Conservation (phyloP, 2,113 vertebrate species). For the Jaculus jaculus region DNA sequence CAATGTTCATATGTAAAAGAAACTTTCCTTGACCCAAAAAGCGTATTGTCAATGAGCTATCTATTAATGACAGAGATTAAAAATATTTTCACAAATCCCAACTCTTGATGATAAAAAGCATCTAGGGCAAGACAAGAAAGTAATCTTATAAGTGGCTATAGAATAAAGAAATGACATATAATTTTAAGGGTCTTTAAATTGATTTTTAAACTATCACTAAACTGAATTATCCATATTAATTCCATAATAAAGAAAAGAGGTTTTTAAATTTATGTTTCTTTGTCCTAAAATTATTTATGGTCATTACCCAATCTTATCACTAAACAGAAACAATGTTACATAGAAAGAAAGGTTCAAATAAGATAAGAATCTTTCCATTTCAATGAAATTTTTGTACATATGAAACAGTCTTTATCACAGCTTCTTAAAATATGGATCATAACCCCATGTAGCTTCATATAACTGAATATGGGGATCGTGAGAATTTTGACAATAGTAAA, state of each 20-base stretch:
- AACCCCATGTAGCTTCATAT: background rate
- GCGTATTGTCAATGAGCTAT: background rate
- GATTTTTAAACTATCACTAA: slow-evolving; percentile 29
- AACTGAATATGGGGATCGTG: background rate
- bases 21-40: background rate
- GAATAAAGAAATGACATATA: background rate
- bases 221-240: slow-evolving; percentile 32
- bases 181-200: slow-evolving; percentile 39
- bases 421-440: background rate
- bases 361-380: slow-evolving; percentile 21
- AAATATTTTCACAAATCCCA: background rate
- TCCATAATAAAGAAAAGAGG: no score
- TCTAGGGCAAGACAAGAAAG: slow-evolving; percentile 1
- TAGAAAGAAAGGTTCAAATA: background rate
- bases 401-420: background rate
- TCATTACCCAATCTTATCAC: background rate
- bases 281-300: slow-evolving; percentile 13
- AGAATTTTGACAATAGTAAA: background rate
- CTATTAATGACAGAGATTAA: slow-evolving; percentile 41
- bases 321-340: slow-evolving; percentile 13
- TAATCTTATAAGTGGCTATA: background rate
- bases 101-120: slow-evolving; percentile 34
- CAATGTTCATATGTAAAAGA: slow-evolving; percentile 14
- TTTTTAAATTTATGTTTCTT: slow-evolving; percentile 21
- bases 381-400: background rate